Evolutionary conservation across 2,888 invertebrate genomes (phyloP), one percentile per base, ranked within the genome.

Genomic region (Linnaemya tessellans): DNA sequence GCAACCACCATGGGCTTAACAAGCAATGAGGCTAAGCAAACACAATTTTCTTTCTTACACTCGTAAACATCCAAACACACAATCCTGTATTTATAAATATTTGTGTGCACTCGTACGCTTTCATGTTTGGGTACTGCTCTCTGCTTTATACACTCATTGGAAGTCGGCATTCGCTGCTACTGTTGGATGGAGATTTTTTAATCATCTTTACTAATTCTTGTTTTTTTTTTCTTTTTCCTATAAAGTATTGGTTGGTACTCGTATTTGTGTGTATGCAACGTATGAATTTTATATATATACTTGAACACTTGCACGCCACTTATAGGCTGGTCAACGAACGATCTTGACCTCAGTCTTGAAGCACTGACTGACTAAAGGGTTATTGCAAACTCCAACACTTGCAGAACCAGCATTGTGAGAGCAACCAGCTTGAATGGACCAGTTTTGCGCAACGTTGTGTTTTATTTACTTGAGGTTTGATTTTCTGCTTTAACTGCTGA

Each of bases 301-400:
- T 11, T 15, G 35, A 22, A 65, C 46, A 73, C 65, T 80, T 18
- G 73, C 67, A 62, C 62, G 20, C 51, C 35, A 43, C 49, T 65
- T 58, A 54, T 43, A 58, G 80, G 54, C 78, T 78, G 86, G 87
- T 87, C 87, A 87, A 87, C 85, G 87, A 87, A 85, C 87, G 87
- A 85, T 87, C 87, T 87, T 87, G 87, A 87, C 87, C 87, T 85
- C 87, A 82, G 85, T 79, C 82, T 85, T 85, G 54, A 82, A 80
- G 79, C 77, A 71, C 58, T 81, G 74, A 62, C 70, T 82, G 68
- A 79, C 74, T 79, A 64, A 85, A 85, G 85, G 85, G 85, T 80
- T 84, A 78, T 41, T 73, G 22, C 58, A 73, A 67, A 73, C 79
- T 30, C 60, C 74, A 84, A 74, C 73, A 73, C 58, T 64, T 54